Evolutionary conservation across 2,113 vertebrate species (phyloP).

Genomic region (Turnix velox): DNA sequence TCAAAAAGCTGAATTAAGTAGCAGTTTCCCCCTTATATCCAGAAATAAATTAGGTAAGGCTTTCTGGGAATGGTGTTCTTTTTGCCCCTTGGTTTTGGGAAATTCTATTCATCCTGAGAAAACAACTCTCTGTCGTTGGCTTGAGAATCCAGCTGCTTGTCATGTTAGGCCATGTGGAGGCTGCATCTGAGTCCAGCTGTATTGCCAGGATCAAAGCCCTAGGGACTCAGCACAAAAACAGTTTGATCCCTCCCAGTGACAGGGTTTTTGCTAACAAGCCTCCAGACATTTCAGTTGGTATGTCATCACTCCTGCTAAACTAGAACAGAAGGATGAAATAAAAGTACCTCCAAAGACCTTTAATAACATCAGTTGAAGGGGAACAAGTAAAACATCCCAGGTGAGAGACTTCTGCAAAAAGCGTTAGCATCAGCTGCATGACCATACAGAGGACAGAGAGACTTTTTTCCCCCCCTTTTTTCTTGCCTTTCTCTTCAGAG

Average conservation of each 20-base stretch:
- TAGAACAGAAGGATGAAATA: slow-evolving; percentile 70
- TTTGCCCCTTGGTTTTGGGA: slow-evolving; percentile 21
- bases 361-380: slow-evolving; percentile 63
- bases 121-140: slow-evolving; percentile 40
- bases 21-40: not conserved
- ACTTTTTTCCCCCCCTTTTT: not conserved
- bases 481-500: slow-evolving; percentile 16
- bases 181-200: slow-evolving; percentile 64
- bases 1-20: not conserved
- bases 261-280: slow-evolving; percentile 77
- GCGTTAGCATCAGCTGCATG: not conserved
- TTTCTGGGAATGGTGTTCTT: not conserved
- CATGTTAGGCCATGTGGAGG: slow-evolving; percentile 61
- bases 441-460: not conserved
- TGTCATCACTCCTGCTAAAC: slow-evolving; percentile 72
- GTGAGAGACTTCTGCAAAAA: slow-evolving; percentile 26
- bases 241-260: slow-evolving; percentile 73
- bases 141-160: slow-evolving; percentile 69
- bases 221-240: slow-evolving; percentile 64
- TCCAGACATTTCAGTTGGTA: slow-evolving; percentile 73
- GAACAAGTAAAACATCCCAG: slow-evolving; percentile 64
- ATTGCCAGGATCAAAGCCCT: slow-evolving; percentile 65
- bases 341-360: slow-evolving; percentile 71
- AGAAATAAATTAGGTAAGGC: not conserved
- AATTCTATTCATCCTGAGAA: slow-evolving; percentile 34